Evolutionary conservation across 2,113 vertebrate species (phyloP), one percentile per base, ranked within the genome.

Genomic region (Hiodon tergisus): DNA sequence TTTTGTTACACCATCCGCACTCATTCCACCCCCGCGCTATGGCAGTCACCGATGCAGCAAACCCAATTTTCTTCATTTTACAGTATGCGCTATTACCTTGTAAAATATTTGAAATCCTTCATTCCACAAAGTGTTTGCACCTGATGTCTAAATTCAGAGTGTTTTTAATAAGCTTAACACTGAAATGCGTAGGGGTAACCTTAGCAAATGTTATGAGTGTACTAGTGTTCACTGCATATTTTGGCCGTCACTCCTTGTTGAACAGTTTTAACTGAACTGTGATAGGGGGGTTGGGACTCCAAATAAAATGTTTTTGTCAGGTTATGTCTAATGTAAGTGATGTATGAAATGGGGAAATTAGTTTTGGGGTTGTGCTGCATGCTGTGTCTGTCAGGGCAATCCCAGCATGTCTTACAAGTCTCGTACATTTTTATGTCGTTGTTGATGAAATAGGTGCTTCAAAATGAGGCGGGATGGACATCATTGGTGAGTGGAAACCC

Each of bases 381-480:
- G 63, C 48, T 66, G 46, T 4, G 46, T 66, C 17, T 13, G 4
- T 69, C 10, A 46, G 50, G 74, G 53, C 76, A 53, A 72, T 74
- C 65, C 58, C 65, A 79, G 75, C 80, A 73, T 81, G 65, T 82
- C 68, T 83, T 71, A 81, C 80, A 71, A 68, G 78, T 85, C 78
- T 86, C 81, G 80, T 73, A 74, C 81, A 81, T 90, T 81, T 88
- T 81, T 84, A 87, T 89, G 84, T 85, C 80, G 68, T 85, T 86
- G 82, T 73, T 87, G 83, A 80, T 83, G 69, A 85, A 88, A 83
- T 85, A 87, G 87, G 87, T 87, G 77, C 85, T 83, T 84, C 83
- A 83, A 82, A 67, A 86, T 85, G 84, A 86, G 86, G 87, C 83
- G 73, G 87, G 82, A 85, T 84, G 86, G 86, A 88, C 86, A 76